A percentile compares a stretch with the other conserved stretches of the same genome.
Conservation (phyloP, 2,797 vertebrate genomes). For the Falco cherrug region DNA sequence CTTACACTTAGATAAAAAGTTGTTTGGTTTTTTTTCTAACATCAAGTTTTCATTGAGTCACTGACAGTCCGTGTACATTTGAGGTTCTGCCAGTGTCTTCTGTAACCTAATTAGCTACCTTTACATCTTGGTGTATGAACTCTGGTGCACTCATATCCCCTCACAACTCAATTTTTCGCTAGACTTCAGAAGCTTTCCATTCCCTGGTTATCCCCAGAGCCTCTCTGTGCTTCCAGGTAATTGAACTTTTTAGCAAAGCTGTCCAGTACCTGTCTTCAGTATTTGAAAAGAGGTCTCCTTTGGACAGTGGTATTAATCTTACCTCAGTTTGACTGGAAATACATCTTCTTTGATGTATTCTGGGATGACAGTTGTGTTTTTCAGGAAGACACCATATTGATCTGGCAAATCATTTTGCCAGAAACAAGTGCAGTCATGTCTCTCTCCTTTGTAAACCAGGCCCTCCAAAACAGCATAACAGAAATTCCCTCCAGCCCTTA, state of each 20-base stretch:
- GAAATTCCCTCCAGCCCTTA: conserved; percentile 32
- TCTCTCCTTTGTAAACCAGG: background rate
- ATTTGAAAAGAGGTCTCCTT: conserved; percentile 14
- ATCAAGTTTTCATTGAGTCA: background rate
- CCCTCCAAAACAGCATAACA: background rate
- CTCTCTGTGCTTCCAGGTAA: background rate
- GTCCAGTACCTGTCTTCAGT: background rate
- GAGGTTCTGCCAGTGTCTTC: background rate
- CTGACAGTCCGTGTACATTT: background rate
- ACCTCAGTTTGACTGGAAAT: conserved; percentile 22
- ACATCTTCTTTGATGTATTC: background rate
- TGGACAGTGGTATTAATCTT: conserved; percentile 26
- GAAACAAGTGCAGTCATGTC: background rate
- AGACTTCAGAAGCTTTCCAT: background rate
- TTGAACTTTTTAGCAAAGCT: background rate
- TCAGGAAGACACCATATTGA: conserved; percentile 45
- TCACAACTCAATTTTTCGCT: background rate
- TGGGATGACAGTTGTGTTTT: conserved; percentile 23
- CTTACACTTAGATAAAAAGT: background rate
- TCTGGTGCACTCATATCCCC: background rate
- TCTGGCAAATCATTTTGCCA: conserved; percentile 34
- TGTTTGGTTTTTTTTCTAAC: background rate
- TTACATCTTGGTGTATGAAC: background rate
- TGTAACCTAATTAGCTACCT: background rate
- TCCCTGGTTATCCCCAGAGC: background rate